Percentiles rank a stretch among this genome's conserved stretches.
Evolutionary conservation across 2,888 invertebrate species (phyloP).

Genomic region (Archaeoteleia sp.): DNA sequence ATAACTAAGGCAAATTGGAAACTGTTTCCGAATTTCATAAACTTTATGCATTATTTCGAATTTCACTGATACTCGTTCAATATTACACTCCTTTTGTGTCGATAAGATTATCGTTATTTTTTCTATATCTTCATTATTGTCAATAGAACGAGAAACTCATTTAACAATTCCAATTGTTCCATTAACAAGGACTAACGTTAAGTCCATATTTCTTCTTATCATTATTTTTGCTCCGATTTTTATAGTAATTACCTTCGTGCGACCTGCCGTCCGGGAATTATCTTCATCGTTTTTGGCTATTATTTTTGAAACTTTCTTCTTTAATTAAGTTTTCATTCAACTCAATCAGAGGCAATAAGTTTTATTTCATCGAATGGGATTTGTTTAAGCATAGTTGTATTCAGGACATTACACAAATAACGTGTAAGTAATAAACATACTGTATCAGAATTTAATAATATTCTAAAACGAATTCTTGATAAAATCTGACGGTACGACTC

Average conservation of each 20-base stretch:
- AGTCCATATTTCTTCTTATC: constrained; percentile 59
- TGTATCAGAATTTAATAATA: constrained; percentile 47
- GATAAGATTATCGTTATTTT: constrained; percentile 46
- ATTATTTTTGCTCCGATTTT: constrained; percentile 48
- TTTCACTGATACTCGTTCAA: constrained; percentile 52
- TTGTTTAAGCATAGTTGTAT: constrained; percentile 45
- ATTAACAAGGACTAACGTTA: constrained; percentile 57
- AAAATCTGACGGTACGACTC: constrained; percentile 54
- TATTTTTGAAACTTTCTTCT: constrained; percentile 44
- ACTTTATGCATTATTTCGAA: constrained; percentile 53
- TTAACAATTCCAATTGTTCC: constrained; percentile 54
- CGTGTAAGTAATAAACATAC: constrained; percentile 61
- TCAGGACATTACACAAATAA: constrained; percentile 49
- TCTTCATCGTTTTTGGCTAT: constrained; percentile 52
- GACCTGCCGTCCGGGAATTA: constrained; percentile 54
- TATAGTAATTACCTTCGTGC: constrained; percentile 34
- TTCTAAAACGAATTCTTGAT: constrained; percentile 40
- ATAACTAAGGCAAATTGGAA: constrained; percentile 56
- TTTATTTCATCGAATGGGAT: constrained; percentile 34
- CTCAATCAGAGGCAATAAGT: constrained; percentile 42
- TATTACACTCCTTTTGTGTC: constrained; percentile 34
- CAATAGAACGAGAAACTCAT: constrained; percentile 21
- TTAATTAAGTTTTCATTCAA: constrained; percentile 47
- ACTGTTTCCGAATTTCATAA: constrained; percentile 53
- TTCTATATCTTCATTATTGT: constrained; percentile 36